phyloP scores from a whole-genome alignment of 2,888 invertebrate genomes.

The Itoplectis maculator region DNA sequence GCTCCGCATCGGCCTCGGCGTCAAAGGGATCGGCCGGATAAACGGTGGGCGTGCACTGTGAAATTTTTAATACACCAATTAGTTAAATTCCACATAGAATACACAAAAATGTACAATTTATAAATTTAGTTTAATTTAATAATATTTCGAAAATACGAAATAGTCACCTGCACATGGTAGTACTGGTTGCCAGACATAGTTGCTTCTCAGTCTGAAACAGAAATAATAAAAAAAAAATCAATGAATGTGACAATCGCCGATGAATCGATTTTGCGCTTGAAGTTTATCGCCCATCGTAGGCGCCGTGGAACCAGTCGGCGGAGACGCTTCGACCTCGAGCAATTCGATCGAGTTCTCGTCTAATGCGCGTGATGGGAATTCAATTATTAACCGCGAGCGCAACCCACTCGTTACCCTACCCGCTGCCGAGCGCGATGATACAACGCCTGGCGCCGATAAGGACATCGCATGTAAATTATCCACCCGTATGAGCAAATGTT shows the following conservation, averaged over 20 bases:
- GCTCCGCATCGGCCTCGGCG: slow-evolving; percentile 92
- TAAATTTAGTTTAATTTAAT: too few relatives aligned
- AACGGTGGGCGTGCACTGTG: slow-evolving; percentile 91
- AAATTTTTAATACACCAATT: slow-evolving; percentile 75
- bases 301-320: not conserved
- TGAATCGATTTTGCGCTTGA: not conserved
- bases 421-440: not conserved
- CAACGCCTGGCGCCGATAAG: slow-evolving; percentile 11
- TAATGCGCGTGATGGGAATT: slow-evolving; percentile 40
- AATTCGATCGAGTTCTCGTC: slow-evolving; percentile 51
- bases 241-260: not conserved
- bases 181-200: slow-evolving; percentile 77
- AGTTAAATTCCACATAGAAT: not conserved
- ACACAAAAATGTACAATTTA: too few relatives aligned
- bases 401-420: slow-evolving; percentile 37
- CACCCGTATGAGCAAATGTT: not conserved
- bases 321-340: slow-evolving; percentile 42
- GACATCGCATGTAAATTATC: slow-evolving; percentile 30
- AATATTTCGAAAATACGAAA: not conserved
- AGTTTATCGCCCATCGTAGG: not conserved
- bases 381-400: slow-evolving; percentile 46
- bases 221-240: slow-evolving; percentile 13
- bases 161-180: slow-evolving; percentile 79
- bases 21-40: slow-evolving; percentile 92
- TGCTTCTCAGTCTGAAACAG: slow-evolving; percentile 25